These are phyloP conservation scores for Drosophila truncata DNA, from an alignment of 1,140 invertebrate genomes.

Conservation along the genomic window DNA sequence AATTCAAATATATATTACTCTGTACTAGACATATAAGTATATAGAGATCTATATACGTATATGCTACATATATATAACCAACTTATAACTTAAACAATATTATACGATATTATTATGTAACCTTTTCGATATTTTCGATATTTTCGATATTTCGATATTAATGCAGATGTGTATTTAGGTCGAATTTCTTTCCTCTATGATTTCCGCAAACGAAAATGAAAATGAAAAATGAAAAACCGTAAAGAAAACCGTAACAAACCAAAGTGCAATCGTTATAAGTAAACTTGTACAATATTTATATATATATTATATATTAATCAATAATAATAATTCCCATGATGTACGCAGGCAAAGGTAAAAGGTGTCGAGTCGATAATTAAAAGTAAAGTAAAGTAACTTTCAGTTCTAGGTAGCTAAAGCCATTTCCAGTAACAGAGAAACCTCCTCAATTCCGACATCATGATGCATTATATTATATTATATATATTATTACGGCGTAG, in stretches of 20 bases:
- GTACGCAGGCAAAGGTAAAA: slow-evolving; percentile 30
- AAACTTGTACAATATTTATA: slow-evolving; percentile 23
- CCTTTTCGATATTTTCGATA: slow-evolving; percentile 75
- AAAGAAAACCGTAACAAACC: slow-evolving; percentile 73
- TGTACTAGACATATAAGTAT: slow-evolving; percentile 54
- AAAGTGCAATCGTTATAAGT: slow-evolving; percentile 56
- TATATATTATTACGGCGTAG: slow-evolving; percentile 6
- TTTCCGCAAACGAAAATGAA: slow-evolving; percentile 45
- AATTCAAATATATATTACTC: slow-evolving; percentile 23
- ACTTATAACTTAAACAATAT: slow-evolving; percentile 37
- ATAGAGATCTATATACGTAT: slow-evolving; percentile 63
- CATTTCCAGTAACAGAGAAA: slow-evolving; percentile 37
- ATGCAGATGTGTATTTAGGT: slow-evolving; percentile 78
- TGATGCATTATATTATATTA: slow-evolving; percentile 32
- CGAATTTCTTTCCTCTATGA: slow-evolving; percentile 63
- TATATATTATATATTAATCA: not conserved
- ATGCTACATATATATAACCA: slow-evolving; percentile 73
- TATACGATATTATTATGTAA: slow-evolving; percentile 61
- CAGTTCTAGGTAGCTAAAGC: slow-evolving; percentile 29
- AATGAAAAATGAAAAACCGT: slow-evolving; percentile 3
- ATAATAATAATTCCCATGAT: slow-evolving; percentile 1
- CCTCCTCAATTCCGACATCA: slow-evolving; percentile 20
- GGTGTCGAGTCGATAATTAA: not conserved
- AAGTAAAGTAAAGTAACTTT: slow-evolving; percentile 28
- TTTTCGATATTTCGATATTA: slow-evolving; percentile 67